Base-by-base conservation (phyloP, 1,140 invertebrate species). In the Atta cephalotes region DNA sequence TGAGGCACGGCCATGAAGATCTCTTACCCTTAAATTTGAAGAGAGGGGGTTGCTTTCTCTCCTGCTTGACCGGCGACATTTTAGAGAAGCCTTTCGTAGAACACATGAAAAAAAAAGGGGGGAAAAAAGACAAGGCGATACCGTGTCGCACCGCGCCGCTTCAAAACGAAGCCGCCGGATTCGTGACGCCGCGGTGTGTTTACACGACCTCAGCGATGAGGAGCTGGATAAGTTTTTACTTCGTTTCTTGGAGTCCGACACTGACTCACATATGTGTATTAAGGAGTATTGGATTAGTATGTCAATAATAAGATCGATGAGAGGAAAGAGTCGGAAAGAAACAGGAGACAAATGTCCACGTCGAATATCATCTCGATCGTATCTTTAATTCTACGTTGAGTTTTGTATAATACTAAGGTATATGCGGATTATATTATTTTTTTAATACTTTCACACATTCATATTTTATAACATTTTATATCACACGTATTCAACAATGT, bases 91-190 rank as follows among this genome's bases (percentile, higher is more conserved):
- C 9, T 45, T 35, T 35, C 14, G 25, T 18, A 4, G 4, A 18
- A 49, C 21, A 12, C 25, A 10, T 10, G 25, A 16, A 21, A 31
- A 56, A 31, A 74, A 56, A 74, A 56, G 14, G 10, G 3, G 14
- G 4, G 9, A n/a, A n/a, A 18, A 53, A 18, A 74, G 12, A 56
- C 71, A 53, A 74, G 58, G 71, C 49, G 49, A 45, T 21, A 10
- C 16, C 16, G 66, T 35, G 66, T 3, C 35, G 18, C 51, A n/a
- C 5, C 35, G 16, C 21, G 45, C 39, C 35, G 18, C 1, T 35
- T 21, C 51, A 12, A 56, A 58, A 12, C 45, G 25, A 53, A 31
- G 71, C 71, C 71, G 70, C 51, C 49, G 65, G 10, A 39, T 68
- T 68, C 7, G 6, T 9, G 39, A 10, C 39, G 39, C 39, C 39